A percentile compares a stretch with the other conserved stretches of the same genome.
phyloP scores from a whole-genome alignment of 2,888 invertebrate genomes.

The Drosophila helvetica region DNA sequence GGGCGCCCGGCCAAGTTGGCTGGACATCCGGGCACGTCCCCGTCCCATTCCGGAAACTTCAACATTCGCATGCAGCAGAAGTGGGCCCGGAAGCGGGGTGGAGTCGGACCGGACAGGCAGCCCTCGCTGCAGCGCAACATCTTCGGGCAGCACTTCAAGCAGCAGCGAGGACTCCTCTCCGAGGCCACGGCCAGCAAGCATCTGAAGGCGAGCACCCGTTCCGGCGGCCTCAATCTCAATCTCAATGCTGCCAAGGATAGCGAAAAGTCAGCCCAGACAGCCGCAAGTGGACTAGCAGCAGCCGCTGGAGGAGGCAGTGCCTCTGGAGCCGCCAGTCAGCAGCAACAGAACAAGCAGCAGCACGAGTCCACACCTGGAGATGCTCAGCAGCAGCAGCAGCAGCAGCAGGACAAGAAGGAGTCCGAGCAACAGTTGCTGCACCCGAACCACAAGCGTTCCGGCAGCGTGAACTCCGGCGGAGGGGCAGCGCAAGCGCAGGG shows the following conservation, averaged over 20 bases:
- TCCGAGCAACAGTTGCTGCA: conserved; percentile 69
- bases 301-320: conserved; percentile 14
- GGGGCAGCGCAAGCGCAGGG: conserved; percentile 33
- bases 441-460: conserved; percentile 82
- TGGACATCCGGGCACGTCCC: conserved; percentile 47
- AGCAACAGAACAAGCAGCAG: conserved; percentile 9
- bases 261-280: conserved; percentile 43
- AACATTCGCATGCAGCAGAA: conserved; percentile 81
- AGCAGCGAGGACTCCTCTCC: conserved; percentile 70
- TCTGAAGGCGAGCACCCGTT: conserved; percentile 57
- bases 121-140: conserved; percentile 72
- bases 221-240: conserved; percentile 25
- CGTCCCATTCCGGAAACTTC: conserved; percentile 55
- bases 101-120: conserved; percentile 53
- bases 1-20: conserved; percentile 36
- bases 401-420: conserved; percentile 58
- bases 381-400: conserved; percentile 24
- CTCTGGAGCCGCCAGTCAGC: conserved; percentile 25
- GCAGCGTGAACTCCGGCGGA: conserved; percentile 37
- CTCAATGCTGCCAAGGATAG: conserved; percentile 28
- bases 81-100: conserved; percentile 79
- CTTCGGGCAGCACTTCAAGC: conserved; percentile 76
- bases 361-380: conserved; percentile 17
- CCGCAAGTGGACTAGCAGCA: neutral
- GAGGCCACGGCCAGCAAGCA: conserved; percentile 79